phyloP scores from a whole-genome alignment of 2,888 invertebrate species.

The Pterostichus niger region DNA sequence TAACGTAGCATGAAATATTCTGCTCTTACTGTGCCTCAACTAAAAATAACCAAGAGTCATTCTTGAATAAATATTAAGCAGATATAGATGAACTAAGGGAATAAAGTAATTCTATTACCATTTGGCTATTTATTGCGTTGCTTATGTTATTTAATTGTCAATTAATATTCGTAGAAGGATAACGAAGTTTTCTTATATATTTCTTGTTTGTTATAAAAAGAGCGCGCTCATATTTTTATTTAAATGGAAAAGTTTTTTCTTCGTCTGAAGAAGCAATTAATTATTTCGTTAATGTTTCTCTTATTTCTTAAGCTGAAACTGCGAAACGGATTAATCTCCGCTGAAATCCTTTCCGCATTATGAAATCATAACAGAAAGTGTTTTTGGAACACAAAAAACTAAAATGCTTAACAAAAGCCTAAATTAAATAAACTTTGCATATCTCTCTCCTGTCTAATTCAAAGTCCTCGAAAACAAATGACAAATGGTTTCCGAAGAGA shows the following conservation, averaged over 20 bases:
- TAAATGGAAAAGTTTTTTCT: no score
- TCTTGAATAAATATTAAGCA: no score
- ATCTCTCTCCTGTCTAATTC: constrained; percentile 53
- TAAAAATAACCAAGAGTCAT: neutral
- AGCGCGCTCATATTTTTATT: no score
- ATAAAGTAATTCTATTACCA: no score
- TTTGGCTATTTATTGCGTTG: no score
- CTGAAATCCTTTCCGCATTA: constrained; percentile 11
- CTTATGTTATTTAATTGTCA: no score
- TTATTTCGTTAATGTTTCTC: constrained; percentile 33
- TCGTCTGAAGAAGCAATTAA: constrained; percentile 30
- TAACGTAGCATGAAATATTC: constrained; percentile 56
- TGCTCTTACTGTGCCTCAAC: neutral
- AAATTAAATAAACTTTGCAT: constrained; percentile 60
- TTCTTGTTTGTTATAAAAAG: no score
- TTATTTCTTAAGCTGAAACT: constrained; percentile 6
- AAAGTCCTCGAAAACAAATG: constrained; percentile 52
- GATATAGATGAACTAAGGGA: no score
- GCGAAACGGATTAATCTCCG: constrained; percentile 17
- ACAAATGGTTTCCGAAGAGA: constrained; percentile 59
- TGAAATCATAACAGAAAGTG: constrained; percentile 31
- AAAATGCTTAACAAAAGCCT: constrained; percentile 42
- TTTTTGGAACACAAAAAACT: constrained; percentile 37
- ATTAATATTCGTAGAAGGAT: no score
- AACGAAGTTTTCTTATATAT: no score